Percentiles rank a stretch among this genome's conserved stretches.
These are phyloP conservation scores for Centropyge bicolor DNA, from an alignment of 2,797 vertebrate genomes.

Conservation along the genomic window DNA sequence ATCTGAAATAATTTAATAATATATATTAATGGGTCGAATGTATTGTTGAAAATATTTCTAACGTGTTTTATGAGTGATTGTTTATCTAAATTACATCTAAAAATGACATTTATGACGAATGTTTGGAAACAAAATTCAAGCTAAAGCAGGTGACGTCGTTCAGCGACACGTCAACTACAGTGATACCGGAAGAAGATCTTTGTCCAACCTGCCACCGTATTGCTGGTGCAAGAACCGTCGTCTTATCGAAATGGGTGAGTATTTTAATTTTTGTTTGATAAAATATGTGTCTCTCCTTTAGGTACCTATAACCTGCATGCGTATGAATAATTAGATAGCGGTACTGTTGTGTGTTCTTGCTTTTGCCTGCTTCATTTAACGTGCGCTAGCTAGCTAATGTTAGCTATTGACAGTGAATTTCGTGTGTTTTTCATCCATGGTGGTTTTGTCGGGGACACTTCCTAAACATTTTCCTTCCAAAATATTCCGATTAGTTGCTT, in stretches of 20 bases:
- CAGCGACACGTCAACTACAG: constrained; percentile 81
- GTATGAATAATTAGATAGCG: fast-evolving
- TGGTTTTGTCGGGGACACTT: not conserved
- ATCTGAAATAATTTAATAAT: no score
- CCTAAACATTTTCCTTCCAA: fast-evolving
- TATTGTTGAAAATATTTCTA: not conserved
- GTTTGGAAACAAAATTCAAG: constrained; percentile 14
- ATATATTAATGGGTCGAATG: fast-evolving
- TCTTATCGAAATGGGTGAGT: constrained; percentile 77
- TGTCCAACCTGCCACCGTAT: constrained; percentile 8
- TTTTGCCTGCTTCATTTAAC: not conserved
- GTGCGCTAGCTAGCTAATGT: constrained; percentile 6
- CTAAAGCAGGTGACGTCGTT: constrained; percentile 39
- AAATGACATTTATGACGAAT: constrained; percentile 33
- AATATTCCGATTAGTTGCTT: fast-evolving
- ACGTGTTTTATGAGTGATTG: fast-evolving
- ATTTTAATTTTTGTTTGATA: not conserved
- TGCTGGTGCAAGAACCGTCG: constrained; percentile 5
- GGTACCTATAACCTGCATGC: fast-evolving
- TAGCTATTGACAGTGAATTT: constrained; percentile 28
- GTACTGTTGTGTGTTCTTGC: not conserved
- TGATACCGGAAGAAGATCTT: constrained; percentile 65
- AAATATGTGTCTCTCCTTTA: fast-evolving
- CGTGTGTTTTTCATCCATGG: not conserved
- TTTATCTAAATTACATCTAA: constrained; percentile 6